Percentiles rank a stretch among this genome's conserved stretches.
Evolutionary conservation across 1,140 invertebrate genomes (phyloP).

Genomic region (Zaprionus tsacasi): DNA sequence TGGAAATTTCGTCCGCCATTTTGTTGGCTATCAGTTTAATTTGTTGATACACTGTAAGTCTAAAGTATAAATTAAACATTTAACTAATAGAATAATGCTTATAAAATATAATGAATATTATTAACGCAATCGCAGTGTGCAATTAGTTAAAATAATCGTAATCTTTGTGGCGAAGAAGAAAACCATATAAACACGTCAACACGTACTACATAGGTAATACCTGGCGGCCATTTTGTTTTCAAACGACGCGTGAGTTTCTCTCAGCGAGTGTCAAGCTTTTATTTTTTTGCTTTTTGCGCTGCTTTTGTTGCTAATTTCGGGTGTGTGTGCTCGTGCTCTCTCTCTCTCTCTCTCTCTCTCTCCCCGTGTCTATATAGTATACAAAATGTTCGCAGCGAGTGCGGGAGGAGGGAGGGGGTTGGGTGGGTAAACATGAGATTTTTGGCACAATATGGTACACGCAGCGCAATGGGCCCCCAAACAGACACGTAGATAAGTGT

Average conservation of each 20-base stretch:
- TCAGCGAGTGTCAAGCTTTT: constrained; percentile 40
- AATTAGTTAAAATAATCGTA: constrained; percentile 31
- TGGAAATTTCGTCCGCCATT: not conserved
- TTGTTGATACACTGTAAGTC: not conserved
- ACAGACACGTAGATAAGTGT: not conserved
- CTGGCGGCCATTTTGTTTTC: constrained; percentile 74
- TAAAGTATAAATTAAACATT: not conserved
- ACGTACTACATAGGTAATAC: constrained; percentile 21
- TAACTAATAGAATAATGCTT: not conserved
- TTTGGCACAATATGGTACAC: constrained; percentile 15
- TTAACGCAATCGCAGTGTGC: not conserved
- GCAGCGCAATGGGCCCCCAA: not conserved
- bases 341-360: constrained; percentile 1
- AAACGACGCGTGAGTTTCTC: constrained; percentile 45
- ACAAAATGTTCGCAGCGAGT: not conserved
- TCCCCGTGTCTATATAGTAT: constrained; percentile 13
- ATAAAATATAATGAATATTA: not conserved
- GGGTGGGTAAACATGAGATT: constrained; percentile 38
- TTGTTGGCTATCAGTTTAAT: not conserved
- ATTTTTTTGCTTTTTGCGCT: constrained; percentile 37
- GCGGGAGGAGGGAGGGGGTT: not conserved
- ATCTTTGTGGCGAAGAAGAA: constrained; percentile 12
- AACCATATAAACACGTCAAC: constrained; percentile 55
- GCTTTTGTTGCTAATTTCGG: constrained; percentile 67
- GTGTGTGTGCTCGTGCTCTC: constrained; percentile 2